These are phyloP conservation scores for Coronaproctus castanopsis DNA, from an alignment of 2,888 invertebrate genomes.

Conservation along the genomic window DNA sequence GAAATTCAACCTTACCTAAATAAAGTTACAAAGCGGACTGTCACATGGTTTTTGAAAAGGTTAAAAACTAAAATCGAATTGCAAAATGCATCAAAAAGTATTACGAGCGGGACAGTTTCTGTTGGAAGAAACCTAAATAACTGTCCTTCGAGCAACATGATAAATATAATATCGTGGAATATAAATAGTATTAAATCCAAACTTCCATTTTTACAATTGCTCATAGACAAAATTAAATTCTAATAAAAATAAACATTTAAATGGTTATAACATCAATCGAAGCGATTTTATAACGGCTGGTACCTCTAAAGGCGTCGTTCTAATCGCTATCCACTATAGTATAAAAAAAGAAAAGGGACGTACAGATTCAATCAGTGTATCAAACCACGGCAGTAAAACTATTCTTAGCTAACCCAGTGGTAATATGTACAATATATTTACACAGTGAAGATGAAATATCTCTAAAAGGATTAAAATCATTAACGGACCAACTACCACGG, in stretches of 20 bases:
- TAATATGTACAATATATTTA: not conserved
- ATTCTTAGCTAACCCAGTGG: not conserved
- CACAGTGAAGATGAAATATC: not conserved
- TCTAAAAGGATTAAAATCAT: not conserved
- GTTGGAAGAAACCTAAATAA: not conserved
- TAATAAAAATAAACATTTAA: not conserved
- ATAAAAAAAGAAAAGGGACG: not conserved
- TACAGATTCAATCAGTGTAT: not conserved
- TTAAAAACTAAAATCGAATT: not conserved
- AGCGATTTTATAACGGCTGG: not conserved
- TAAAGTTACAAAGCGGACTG: not conserved
- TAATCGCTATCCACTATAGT: not conserved
- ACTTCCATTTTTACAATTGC: not conserved
- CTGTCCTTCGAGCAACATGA: not conserved
- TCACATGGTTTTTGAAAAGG: not conserved
- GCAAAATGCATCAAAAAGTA: not conserved
- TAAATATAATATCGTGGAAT: not conserved
- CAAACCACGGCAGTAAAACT: not conserved
- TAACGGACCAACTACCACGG: not conserved
- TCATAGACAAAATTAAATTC: not conserved
- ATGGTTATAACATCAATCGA: not conserved
- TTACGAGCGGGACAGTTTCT: no score
- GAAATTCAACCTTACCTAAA: not conserved
- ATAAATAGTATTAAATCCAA: not conserved
- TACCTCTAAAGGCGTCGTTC: not conserved